Percentiles rank a stretch among this genome's conserved stretches.
Evolutionary conservation across 2,888 invertebrate species (phyloP).

Genomic region (Pomacea canaliculata): DNA sequence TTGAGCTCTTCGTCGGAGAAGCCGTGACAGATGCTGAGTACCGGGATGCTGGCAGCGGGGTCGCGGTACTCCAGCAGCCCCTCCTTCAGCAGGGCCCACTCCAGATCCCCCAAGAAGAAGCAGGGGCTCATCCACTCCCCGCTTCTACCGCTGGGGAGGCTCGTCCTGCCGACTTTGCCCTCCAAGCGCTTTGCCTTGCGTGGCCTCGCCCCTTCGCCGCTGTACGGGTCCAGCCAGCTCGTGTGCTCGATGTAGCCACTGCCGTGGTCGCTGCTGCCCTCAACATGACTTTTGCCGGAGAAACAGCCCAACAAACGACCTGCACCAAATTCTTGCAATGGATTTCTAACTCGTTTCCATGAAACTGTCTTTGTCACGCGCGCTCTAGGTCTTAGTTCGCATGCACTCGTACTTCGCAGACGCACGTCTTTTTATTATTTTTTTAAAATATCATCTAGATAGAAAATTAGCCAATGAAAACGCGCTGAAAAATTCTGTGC

Average conservation of each 20-base stretch:
- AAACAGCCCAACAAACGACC: slow-evolving; percentile 20
- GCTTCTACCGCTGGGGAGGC: too few species aligned
- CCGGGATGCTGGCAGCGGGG: slow-evolving; percentile 27
- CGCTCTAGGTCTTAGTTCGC: too few species aligned
- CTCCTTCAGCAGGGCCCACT: slow-evolving; percentile 22
- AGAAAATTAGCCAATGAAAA: too few species aligned
- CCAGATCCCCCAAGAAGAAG: slow-evolving; percentile 12
- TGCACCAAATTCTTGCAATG: neutral
- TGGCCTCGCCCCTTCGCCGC: neutral
- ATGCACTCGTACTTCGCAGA: too few species aligned
- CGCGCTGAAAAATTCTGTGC: too few species aligned
- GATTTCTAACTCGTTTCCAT: too few species aligned
- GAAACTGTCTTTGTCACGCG: too few species aligned
- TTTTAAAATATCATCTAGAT: too few species aligned
- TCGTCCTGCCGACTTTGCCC: too few species aligned
- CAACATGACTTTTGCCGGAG: neutral
- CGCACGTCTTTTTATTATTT: too few species aligned
- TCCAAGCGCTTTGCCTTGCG: too few species aligned
- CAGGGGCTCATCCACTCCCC: too few species aligned
- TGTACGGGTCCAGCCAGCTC: neutral
- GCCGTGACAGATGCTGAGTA: slow-evolving; percentile 34
- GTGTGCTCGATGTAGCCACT: neutral
- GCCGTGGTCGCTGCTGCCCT: neutral
- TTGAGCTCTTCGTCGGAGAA: slow-evolving; percentile 34
- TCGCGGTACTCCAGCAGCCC: slow-evolving; percentile 27